Conservation (phyloP, 2,113 vertebrate genomes). For the Aleadryas rufinucha region DNA sequence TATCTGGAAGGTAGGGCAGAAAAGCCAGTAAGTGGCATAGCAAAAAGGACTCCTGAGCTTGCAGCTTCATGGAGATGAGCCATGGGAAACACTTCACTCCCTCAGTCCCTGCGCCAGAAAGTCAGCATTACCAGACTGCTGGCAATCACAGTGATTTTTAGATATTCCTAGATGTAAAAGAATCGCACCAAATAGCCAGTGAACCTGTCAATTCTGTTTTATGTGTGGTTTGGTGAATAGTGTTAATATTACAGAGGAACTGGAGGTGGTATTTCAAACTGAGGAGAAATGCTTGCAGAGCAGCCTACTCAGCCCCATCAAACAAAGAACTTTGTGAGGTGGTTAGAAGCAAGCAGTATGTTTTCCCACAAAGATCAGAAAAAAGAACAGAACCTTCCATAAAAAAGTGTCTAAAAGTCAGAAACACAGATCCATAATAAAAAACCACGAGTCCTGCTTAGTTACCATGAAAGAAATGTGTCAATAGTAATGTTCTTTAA, state of each 20-base stretch:
- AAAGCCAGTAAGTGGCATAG: neutral
- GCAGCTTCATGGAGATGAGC: neutral
- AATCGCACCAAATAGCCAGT: neutral
- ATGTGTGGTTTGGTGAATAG: neutral
- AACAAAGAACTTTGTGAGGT: neutral
- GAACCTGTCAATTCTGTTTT: neutral
- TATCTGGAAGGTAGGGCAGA: neutral
- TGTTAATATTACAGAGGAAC: neutral
- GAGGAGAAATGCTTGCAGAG: neutral
- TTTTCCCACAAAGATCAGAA: neutral
- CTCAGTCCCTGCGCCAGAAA: neutral
- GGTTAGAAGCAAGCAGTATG: neutral
- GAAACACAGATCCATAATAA: neutral
- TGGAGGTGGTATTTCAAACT: neutral
- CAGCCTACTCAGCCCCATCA: neutral
- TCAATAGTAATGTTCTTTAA: neutral
- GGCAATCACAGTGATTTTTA: neutral
- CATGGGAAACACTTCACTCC: neutral
- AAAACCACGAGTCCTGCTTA: rapidly evolving
- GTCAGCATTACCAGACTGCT: neutral
- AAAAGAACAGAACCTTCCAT: neutral
- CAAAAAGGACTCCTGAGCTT: neutral
- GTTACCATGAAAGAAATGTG: neutral
- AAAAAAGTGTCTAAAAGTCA: neutral
- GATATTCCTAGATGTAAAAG: neutral